Conservation (phyloP, 2,113 vertebrate species). For the Monarcha castaneiventris region DNA sequence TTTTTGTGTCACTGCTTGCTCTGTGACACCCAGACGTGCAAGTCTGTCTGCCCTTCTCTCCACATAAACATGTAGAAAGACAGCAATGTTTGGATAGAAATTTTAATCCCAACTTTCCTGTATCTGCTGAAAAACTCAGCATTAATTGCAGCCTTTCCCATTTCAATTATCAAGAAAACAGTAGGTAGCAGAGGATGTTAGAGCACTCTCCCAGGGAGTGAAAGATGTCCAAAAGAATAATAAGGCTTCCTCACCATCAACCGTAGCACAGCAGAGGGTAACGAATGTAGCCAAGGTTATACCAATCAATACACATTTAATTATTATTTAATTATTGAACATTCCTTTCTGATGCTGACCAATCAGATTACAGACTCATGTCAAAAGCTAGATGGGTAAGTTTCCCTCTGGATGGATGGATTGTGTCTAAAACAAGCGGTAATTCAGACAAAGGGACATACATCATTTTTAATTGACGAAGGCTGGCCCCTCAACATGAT, state of each 20-base stretch:
- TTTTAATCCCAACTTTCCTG: conserved; percentile 8
- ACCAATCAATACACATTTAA: conserved; percentile 64
- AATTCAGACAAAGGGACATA: conserved; percentile 74
- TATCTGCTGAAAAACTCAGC: conserved; percentile 8
- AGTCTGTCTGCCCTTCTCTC: not conserved
- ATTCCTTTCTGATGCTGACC: conserved; percentile 47
- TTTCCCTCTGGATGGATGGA: conserved; percentile 75
- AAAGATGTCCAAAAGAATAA: not conserved
- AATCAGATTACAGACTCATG: conserved; percentile 33
- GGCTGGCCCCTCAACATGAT: conserved; percentile 63
- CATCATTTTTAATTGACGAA: conserved; percentile 87
- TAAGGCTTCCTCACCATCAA: not conserved
- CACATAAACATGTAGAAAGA: conserved; percentile 27
- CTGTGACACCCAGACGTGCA: not conserved
- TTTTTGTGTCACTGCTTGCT: conserved; percentile 35
- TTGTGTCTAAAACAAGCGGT: conserved; percentile 61
- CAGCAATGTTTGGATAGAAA: not conserved
- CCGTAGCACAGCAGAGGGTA: not conserved
- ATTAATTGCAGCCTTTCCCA: conserved; percentile 22
- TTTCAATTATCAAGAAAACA: not conserved
- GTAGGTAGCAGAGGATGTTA: not conserved
- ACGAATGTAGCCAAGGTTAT: conserved; percentile 17
- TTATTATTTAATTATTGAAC: conserved; percentile 61
- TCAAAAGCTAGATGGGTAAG: conserved; percentile 70
- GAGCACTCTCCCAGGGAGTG: not conserved